These are phyloP conservation scores for Propithecus coquereli DNA, from an alignment of 2,113 vertebrate genomes.

Conservation along the genomic window DNA sequence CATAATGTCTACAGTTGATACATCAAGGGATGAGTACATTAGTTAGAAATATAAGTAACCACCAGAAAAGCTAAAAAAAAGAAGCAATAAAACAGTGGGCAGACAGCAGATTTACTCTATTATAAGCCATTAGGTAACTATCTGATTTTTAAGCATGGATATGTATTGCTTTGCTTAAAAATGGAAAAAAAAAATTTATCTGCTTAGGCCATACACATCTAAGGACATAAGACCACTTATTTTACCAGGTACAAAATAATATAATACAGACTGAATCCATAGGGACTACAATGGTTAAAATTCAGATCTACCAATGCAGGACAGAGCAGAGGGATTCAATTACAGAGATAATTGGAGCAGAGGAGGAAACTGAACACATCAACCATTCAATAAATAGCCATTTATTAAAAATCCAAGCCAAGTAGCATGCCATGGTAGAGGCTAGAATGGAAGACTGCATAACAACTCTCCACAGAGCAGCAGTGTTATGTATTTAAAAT, in stretches of 20 bases:
- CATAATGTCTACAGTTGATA: neutral
- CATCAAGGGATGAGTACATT: neutral
- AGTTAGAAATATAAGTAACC: neutral
- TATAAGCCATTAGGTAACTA: neutral
- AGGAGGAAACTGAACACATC: conserved; percentile 22
- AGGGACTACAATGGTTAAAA: neutral
- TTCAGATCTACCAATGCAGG: neutral
- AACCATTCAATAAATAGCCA: neutral
- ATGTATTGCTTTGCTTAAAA: neutral
- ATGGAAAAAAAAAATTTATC: neutral
- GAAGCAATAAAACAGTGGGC: neutral
- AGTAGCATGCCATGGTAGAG: neutral
- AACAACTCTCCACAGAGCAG: neutral
- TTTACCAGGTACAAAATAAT: conserved; percentile 1
- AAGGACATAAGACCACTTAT: neutral
- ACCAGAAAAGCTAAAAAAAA: conserved; percentile 20
- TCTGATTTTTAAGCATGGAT: neutral
- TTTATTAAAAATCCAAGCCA: conserved; percentile 20
- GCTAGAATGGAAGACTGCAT: neutral
- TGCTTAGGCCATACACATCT: neutral
- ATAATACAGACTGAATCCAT: neutral
- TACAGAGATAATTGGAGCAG: neutral
- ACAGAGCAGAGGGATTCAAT: neutral
- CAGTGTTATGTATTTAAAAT: neutral
- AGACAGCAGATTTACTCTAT: neutral